Base-by-base conservation (phyloP, 2,113 vertebrate species). In the Coryphaenoides rupestris region DNA sequence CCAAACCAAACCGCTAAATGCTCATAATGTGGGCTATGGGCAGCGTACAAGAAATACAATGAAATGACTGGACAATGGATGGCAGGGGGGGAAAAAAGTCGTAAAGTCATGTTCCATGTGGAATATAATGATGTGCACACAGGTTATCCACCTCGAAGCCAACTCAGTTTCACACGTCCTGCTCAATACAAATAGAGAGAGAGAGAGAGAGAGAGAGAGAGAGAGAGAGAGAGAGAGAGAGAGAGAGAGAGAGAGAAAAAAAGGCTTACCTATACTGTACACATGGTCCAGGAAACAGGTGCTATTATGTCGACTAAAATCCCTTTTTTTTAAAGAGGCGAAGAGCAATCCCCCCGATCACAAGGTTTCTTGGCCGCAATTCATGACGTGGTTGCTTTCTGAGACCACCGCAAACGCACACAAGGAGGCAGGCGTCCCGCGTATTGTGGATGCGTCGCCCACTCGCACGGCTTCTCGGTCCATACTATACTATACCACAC, bases 251-350 rank as follows among this genome's bases (percentile, higher is more conserved):
- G n/a, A n/a, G n/a, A n/a, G 50, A 3, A n/a, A 21, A 55, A 59
- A 54, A 46, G 22, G 53, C 84, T 89, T 90, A 91, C 89, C 90
- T 90, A 82, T 10, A n/a, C n/a, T n/a, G n/a, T n/a, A n/a, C 33
- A 40, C 9, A 49, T 81, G 74, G n/a, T 82, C 83, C 80, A 80
- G 59, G 79, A 87, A 90, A 90, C 89, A 90, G 90, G 89, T 90
- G 88, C 87, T 60, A 70, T n/a, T n/a, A 85, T 78, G 74, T 86
- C 69, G 68, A 66, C 69, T 67, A 60, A 68, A 67, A 81, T 84
- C 68, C 73, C 76, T 33, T 72, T 40, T n/a, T n/a, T n/a, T n/a
- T n/a, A n/a, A n/a, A 10, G 67, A 64, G 63, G 67, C 69, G 40
- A 50, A 61, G 62, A 24, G 68, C 71, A 63, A 68, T 80, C 69